Percentiles rank a stretch among this genome's conserved stretches.
Conservation (phyloP, 2,113 vertebrate genomes). For the Sus scrofa region T2T-Sscrofa CM000813.6:138050001-138050500, state of each 20-base stretch:
- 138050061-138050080: too few species aligned
- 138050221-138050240: neutral
- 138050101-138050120: neutral
- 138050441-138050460: neutral
- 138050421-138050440: neutral
- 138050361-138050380: neutral
- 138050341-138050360: neutral
- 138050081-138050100: too few species aligned
- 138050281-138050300: neutral
- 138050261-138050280: neutral
- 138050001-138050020: too few species aligned
- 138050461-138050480: neutral
- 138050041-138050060: too few species aligned
- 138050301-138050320: neutral
- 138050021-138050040: too few species aligned
- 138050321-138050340: neutral
- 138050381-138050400: neutral
- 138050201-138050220: neutral
- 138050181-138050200: neutral
- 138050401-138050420: neutral
- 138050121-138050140: neutral
- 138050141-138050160: neutral
- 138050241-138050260: neutral
- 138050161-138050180: neutral
- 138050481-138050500: neutral